A percentile compares a stretch with the other conserved stretches of the same genome.
Conservation (phyloP, 2,113 vertebrate species). For the Ranitomeya imitator region DNA sequence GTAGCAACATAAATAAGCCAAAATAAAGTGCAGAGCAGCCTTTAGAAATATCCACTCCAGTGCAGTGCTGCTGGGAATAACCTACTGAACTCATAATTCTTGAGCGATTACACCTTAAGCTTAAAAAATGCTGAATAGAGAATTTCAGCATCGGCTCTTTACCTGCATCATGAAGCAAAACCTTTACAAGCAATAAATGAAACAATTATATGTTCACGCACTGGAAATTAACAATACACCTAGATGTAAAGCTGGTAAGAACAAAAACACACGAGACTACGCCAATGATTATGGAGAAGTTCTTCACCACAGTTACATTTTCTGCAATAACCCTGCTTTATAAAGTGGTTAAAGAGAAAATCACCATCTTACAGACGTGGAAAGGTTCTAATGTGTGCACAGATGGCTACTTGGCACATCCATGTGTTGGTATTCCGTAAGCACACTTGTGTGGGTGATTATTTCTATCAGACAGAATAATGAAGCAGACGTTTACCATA, state of each 20-base stretch:
- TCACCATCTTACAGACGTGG: neutral
- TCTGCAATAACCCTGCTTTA: neutral
- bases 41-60: neutral
- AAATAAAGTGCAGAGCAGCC: neutral
- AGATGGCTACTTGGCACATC: conserved; percentile 4
- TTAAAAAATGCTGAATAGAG: neutral
- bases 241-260: neutral
- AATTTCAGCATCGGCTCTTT: neutral
- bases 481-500: conserved; percentile 23
- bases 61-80: neutral
- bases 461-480: conserved; percentile 9
- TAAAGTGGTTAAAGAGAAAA: neutral
- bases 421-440: neutral
- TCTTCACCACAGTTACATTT: neutral
- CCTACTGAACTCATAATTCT: neutral
- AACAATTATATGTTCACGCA: neutral
- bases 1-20: too few relatives aligned
- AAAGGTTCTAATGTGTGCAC: neutral
- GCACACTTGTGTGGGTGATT: conserved; percentile 14
- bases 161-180: neutral
- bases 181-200: neutral
- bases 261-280: neutral
- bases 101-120: neutral
- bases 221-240: neutral
- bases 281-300: neutral